Base-by-base conservation (phyloP, 2,888 invertebrate genomes). In the Pomacea canaliculata region DNA sequence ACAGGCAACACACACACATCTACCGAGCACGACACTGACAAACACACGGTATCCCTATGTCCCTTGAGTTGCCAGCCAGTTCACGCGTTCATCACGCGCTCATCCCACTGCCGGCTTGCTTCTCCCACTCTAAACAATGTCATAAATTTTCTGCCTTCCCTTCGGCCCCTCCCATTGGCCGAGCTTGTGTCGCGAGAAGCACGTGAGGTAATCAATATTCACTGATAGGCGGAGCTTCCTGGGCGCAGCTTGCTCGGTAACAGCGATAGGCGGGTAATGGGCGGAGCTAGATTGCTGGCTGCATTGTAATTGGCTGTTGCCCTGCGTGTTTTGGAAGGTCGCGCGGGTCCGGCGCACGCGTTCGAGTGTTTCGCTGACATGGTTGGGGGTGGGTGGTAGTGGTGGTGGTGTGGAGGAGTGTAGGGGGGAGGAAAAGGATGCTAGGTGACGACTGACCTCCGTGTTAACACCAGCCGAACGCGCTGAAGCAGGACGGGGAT, bases 191-290 rank as follows among this genome's bases (percentile, higher is more conserved):
- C 70, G 63, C 27, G 48, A 70, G 62, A 62, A 67, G 73, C 79
- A 77, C 79, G 77, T 77, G 77, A 68, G 76, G 65, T 73, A 73
- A 79, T 79, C 79, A 79, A 78, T 79, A 79, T 71, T 60, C 62
- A 56, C 51, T 59, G 46, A 63, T n/a, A 69, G 79, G 79, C 79
- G 73, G 79, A 68, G 79, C 78, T 59, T 65, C 63, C 37, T 19
- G 2, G 13, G 70, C 27, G 27, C 49, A 59, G 70, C 67, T 63
- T 70, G 73, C 68, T 70, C 71, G 70, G 51, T 62, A 46, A 37
- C 10, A 59, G 65, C 37, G 69, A 37, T 56, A 65, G 67, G 76
- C 62, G 68, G 63, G n/a, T n/a, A n/a, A n/a, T n/a, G 19, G 37
- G 67, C n/a, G 66, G 66, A 67, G 73, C 59, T 19, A 37, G 16